Percentiles rank a stretch among this genome's conserved stretches.
Evolutionary conservation across 2,113 vertebrate genomes (phyloP).

Genomic region (Enhydra lutris): DNA sequence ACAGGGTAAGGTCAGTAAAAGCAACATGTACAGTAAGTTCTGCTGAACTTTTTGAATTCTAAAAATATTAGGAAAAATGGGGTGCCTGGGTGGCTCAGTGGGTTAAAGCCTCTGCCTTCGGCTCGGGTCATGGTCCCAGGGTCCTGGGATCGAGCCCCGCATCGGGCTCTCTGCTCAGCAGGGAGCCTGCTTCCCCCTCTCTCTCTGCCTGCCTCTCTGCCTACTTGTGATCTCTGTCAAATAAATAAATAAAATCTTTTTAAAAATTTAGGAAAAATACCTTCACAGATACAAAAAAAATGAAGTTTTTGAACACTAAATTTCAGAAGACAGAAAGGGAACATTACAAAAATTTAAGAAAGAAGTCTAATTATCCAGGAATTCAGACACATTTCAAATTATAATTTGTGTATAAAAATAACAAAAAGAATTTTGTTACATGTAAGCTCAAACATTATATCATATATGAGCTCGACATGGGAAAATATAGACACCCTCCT

Average conservation of each 20-base stretch:
- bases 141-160: too few relatives aligned
- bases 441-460: background rate
- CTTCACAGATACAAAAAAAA: background rate
- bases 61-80: background rate
- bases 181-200: too few relatives aligned
- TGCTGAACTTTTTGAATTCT: background rate
- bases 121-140: too few relatives aligned
- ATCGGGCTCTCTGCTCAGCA: too few relatives aligned
- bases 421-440: background rate
- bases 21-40: background rate
- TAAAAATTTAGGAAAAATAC: background rate
- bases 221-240: too few relatives aligned
- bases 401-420: background rate
- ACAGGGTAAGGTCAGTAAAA: background rate
- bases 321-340: background rate
- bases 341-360: background rate
- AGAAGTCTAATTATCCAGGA: background rate
- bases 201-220: too few relatives aligned
- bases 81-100: too few relatives aligned
- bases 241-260: too few relatives aligned
- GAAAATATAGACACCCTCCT: background rate
- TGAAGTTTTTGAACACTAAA: background rate
- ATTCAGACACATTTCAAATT: background rate
- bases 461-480: background rate
- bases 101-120: too few relatives aligned